A percentile compares a stretch with the other conserved stretches of the same genome.
These are phyloP conservation scores for Orcinus orca DNA, from an alignment of 2,113 vertebrate species.

Conservation along the genomic window DNA sequence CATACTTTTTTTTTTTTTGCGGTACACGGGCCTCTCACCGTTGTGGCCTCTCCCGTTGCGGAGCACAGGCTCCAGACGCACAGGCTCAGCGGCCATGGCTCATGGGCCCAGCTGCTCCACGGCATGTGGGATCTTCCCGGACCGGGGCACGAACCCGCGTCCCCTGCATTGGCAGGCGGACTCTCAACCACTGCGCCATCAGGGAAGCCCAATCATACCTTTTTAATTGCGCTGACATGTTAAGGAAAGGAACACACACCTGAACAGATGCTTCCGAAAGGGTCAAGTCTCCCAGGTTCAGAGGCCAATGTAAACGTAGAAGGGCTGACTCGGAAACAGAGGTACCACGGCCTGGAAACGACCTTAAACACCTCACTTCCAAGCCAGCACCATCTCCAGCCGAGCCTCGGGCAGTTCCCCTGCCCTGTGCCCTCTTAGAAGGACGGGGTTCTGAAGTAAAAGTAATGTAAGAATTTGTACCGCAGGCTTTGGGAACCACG, in stretches of 20 bases:
- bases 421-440: not conserved
- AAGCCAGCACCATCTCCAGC: not conserved
- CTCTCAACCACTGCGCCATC: no score
- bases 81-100: no score
- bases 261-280: not conserved
- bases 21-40: no score
- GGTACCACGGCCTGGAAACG: not conserved
- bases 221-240: not conserved
- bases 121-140: no score
- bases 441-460: not conserved
- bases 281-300: not conserved
- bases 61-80: no score
- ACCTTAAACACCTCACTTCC: not conserved
- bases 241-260: not conserved
- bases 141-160: no score
- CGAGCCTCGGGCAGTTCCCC: not conserved
- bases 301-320: not conserved
- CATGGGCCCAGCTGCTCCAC: no score
- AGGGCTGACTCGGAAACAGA: not conserved
- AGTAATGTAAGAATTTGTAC: not conserved
- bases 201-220: not conserved
- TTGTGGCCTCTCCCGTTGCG: no score
- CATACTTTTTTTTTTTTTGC: not conserved
- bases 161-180: no score
- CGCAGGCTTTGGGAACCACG: accelerated